Base-by-base conservation (phyloP, 2,888 invertebrate species). In the Scrobipalpa atriplicella region DNA sequence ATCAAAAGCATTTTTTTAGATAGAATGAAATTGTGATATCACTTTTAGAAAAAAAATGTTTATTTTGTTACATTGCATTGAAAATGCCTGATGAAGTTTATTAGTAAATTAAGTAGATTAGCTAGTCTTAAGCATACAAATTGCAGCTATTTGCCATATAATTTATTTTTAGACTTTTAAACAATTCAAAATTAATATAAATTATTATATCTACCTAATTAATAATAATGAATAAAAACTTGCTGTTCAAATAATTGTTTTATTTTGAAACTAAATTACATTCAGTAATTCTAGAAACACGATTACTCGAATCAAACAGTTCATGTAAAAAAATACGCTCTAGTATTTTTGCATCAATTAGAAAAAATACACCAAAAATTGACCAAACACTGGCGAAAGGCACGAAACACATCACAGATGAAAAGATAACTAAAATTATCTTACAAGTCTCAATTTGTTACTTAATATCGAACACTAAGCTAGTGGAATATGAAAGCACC, bases 321-420 rank as follows among this genome's bases (percentile, higher is more conserved):
- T 43, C 13, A 43, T 43, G 3, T 43, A 16, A 47, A 47, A n/a
- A 47, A 16, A 1, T 3, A 47, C 7, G 1, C 16, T 1, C 16
- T n/a, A 52, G 29, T 56, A 10, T 29, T 3, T 56, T 29, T 2
- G 6, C 5, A 36, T 29, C 7, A 36, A n/a, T 13, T 19, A 29
- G 7, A 10, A 36, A 36, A 58, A 38, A 10, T 9, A 21, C 11
- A 13, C 36, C 36, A 38, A 16, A 38, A 58, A 58, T 9, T 51
- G 36, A 21, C 10, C 13, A 16, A 60, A 47, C 43, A 61, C 52
- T 18, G 18, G 18, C 38, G n/a, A 62, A 62, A 66, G 66, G 66
- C 66, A 66, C 66, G 16, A 38, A 36, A 29, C 9, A 63, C 56
- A 66, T 66, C 66, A 66, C 66, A 66, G 66, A 58, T 63, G 52